phyloP scores from a whole-genome alignment of 2,888 invertebrate genomes.

The Scaeva pyrastri region DNA sequence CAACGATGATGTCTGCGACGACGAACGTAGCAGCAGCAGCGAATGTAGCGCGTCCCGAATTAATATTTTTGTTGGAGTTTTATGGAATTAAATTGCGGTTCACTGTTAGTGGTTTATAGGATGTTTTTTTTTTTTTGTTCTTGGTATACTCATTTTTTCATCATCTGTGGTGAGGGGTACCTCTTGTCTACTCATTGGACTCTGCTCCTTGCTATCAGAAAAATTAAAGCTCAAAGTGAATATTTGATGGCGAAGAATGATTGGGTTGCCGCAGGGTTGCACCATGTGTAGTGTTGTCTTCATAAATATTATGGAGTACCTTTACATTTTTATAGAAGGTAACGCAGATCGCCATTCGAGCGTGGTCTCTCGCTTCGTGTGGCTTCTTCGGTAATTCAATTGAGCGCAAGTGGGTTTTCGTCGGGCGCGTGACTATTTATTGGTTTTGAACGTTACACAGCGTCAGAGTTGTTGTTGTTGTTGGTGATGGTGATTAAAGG shows the following conservation, averaged over 20 bases:
- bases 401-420: slow-evolving; percentile 61
- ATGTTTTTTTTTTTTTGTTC: slow-evolving; percentile 13
- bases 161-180: slow-evolving; percentile 2
- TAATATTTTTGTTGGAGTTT: slow-evolving; percentile 74
- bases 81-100: slow-evolving; percentile 75
- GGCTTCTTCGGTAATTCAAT: slow-evolving; percentile 59
- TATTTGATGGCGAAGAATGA: slow-evolving; percentile 62
- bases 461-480: too few species aligned
- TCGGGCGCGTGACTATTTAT: slow-evolving; percentile 66
- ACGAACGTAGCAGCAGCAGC: not conserved
- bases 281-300: slow-evolving; percentile 73
- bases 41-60: slow-evolving; percentile 54
- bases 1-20: slow-evolving; percentile 16
- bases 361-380: slow-evolving; percentile 1
- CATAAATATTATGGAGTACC: slow-evolving; percentile 56
- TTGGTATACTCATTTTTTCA: not conserved
- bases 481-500: slow-evolving; percentile 61
- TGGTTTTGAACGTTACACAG: slow-evolving; percentile 38
- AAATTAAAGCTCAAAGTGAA: slow-evolving; percentile 71
- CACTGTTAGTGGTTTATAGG: slow-evolving; percentile 61
- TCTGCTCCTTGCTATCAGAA: slow-evolving; percentile 31
- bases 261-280: slow-evolving; percentile 66
- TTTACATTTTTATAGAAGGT: not conserved
- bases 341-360: not conserved
- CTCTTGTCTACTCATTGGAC: not conserved